Percentiles rank a stretch among this genome's conserved stretches.
Evolutionary conservation across 1,140 invertebrate genomes (phyloP).

Genomic region (Acromyrmex heyeri): DNA sequence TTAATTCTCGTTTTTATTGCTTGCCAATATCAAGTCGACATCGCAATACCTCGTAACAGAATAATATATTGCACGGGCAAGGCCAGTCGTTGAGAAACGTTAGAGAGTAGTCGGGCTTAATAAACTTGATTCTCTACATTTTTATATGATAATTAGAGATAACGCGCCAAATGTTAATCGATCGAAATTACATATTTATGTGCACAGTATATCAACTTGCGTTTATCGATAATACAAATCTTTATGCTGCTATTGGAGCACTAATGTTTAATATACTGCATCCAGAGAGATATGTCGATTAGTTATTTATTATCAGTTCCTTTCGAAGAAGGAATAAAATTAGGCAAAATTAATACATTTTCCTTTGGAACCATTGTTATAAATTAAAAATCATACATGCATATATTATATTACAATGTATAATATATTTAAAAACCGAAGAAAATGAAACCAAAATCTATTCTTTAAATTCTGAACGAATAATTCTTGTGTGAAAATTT

Average conservation of each 20-base stretch:
- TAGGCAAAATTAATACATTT: too few species aligned
- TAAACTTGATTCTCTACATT: conserved; percentile 27
- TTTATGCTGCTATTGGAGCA: neutral
- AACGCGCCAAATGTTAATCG: conserved; percentile 35
- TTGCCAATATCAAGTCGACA: neutral
- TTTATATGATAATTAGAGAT: conserved; percentile 8
- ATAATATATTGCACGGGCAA: neutral
- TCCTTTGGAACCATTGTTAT: too few species aligned
- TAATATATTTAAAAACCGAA: neutral
- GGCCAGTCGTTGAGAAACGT: neutral
- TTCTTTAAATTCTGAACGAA: neutral
- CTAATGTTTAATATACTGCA: neutral
- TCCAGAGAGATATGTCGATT: neutral
- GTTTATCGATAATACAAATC: neutral
- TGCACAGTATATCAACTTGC: neutral
- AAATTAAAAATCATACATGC: too few species aligned
- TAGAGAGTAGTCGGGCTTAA: neutral
- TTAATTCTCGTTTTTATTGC: conserved; percentile 33
- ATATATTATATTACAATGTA: too few species aligned
- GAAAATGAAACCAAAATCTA: neutral
- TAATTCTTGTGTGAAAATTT: neutral
- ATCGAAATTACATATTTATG: conserved; percentile 25
- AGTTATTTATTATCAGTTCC: neutral
- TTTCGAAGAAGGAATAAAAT: neutral
- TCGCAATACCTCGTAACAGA: conserved; percentile 5